Base-by-base conservation (phyloP, 1,140 invertebrate genomes). In the Drosophila melanica region DNA sequence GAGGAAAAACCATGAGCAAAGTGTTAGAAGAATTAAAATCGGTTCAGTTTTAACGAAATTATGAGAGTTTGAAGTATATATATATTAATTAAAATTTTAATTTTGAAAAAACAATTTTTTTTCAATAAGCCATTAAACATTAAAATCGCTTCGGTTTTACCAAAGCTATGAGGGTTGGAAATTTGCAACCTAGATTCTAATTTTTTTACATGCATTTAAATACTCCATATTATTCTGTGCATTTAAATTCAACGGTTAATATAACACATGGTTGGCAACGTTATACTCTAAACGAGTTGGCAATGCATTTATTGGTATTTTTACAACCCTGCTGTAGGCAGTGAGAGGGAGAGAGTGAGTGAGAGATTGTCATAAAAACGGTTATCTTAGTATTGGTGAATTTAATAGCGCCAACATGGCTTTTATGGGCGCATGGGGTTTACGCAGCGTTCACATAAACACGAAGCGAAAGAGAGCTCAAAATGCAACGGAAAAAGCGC, bases 401-500 rank as follows among this genome's bases (percentile, higher is more conserved):
- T 47, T 41, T 62, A 12, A 48, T 33, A 55, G 71, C 71, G 65
- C 64, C 55, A 60, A 68, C 53, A 60, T 57, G 39, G 23, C 12
- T 37, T 42, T 54, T 10, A 23, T 14, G 63, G 16, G 14, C 39
- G 53, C 12, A 47, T n/a, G 23, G 39, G 37, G 58, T 3, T n/a
- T 20, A 41, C 10, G 33, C 41, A 30, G 41, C 14, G 5, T 42
- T 45, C 39, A 60, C 39, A 60, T 47, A 58, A 47, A 67, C 16
- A 41, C 37, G 30, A 33, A 39, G 59, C 57, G 64, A 69, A 69
- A 18, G 71, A 74, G 71, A 68, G 65, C 11, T 33, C 57, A 74
- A 68, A 74, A 50, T 74, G 71, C 71, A 74, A 68, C 54, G 58
- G 72, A 70, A 75, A 75, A 70, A 75, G 72, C 72, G 72, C 72